These are phyloP conservation scores for Intellagama lesueurii DNA, from an alignment of 2,797 vertebrate species.

Conservation along the genomic window DNA sequence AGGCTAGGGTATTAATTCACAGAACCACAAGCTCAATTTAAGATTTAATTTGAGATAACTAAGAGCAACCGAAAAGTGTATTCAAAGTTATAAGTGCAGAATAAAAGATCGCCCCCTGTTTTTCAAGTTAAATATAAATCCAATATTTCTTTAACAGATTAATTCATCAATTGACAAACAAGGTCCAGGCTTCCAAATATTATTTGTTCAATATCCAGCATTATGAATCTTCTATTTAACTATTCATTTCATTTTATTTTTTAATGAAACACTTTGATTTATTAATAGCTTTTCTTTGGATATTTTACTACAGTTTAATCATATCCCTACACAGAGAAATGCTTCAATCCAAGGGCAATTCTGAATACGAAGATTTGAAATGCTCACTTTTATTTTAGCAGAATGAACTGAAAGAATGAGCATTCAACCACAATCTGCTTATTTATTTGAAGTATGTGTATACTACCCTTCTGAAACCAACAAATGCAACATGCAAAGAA, in stretches of 20 bases:
- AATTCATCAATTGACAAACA: slow-evolving; percentile 79
- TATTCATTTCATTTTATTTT: slow-evolving; percentile 6
- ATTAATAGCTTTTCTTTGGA: slow-evolving; percentile 66
- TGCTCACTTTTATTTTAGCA: slow-evolving; percentile 55
- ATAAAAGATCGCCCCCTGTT: slow-evolving; percentile 79
- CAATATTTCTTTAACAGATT: slow-evolving; percentile 77
- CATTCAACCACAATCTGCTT: slow-evolving; percentile 23
- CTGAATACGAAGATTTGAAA: slow-evolving; percentile 57
- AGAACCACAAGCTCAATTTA: slow-evolving; percentile 84
- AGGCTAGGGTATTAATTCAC: slow-evolving; percentile 83
- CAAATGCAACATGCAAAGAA: no score
- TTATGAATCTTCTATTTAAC: slow-evolving; percentile 63
- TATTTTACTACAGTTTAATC: slow-evolving; percentile 71
- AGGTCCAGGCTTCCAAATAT: slow-evolving; percentile 52
- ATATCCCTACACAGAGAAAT: slow-evolving; percentile 59
- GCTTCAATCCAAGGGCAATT: slow-evolving; percentile 65
- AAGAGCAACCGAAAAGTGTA: slow-evolving; percentile 81
- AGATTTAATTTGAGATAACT: slow-evolving; percentile 89
- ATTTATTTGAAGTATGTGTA: background rate
- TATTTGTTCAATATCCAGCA: slow-evolving; percentile 60
- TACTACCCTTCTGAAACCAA: no score
- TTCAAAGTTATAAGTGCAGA: slow-evolving; percentile 80
- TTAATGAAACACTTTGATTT: slow-evolving; percentile 59
- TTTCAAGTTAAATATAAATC: slow-evolving; percentile 80
- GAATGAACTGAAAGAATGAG: slow-evolving; percentile 61